Evolutionary conservation across 2,113 vertebrate genomes (phyloP), one percentile per base, ranked within the genome.

Genomic region (Cisticola juncidis): DNA sequence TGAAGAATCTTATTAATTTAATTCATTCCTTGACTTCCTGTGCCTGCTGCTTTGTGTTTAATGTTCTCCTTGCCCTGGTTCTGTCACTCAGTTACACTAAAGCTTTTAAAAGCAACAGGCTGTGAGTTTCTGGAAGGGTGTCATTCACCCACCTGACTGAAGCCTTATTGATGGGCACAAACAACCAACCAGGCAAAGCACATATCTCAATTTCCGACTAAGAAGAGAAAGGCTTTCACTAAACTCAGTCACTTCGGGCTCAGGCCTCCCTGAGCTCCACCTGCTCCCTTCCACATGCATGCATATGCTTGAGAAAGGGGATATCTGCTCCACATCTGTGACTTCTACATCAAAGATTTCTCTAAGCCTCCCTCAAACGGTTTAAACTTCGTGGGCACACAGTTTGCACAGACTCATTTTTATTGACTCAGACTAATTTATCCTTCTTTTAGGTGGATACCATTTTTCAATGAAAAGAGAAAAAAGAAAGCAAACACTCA

Each of bases 401-500:
- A 8, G 25, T 76, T 56, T 77, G 71, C 2, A 2, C 26, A 62
- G 78, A 61, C 64, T 87, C 11, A 38, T 12, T 77, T 85, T 48
- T 54, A 44, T 64, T 53, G 72, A 19, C 57, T 64, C 53, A 72
- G 62, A 53, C 8, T 86, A 0, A 70, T 73, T 91, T 50, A n/a
- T 74, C 10, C 15, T 85, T 86, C 31, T 71, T 68, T 81, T 38
- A 61, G 14, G 29, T 61, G 25, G 42, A 69, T 79, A 80, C 12
- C 44, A 47, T 40, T 85, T 79, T 82, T 62, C 81, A 83, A 14
- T 40, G 19, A 48, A 82, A 80, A 74, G 44, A 66, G 88, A 87
- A 76, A 77, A 78, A 50, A 50, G 35, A 68, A 64, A 92, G 50
- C 17, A 88, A 80, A 79, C 92, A 96, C 91, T 95, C 82, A 95